A percentile compares a stretch with the other conserved stretches of the same genome.
Conservation (phyloP, 2,113 vertebrate genomes). For the Pluvialis apricaria region DNA sequence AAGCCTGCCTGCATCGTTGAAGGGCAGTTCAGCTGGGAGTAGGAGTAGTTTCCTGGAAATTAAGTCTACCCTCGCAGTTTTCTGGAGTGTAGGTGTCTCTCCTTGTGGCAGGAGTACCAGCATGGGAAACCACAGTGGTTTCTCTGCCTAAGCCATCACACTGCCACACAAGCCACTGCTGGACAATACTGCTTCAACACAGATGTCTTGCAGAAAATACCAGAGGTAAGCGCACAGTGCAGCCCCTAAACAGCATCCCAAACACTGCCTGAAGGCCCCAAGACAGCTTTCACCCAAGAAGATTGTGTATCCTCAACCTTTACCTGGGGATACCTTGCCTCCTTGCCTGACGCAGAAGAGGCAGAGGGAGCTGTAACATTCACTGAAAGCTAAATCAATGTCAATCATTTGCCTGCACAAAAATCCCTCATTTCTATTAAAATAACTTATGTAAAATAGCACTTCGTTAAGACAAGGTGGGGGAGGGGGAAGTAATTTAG, state of each 20-base stretch:
- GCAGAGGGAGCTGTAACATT: slow-evolving; percentile 44
- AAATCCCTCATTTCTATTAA: slow-evolving; percentile 58
- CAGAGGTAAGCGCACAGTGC: not conserved
- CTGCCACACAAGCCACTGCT: not conserved
- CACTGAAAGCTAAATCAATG: slow-evolving; percentile 50
- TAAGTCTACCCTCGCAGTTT: not conserved
- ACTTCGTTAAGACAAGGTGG: slow-evolving; percentile 58
- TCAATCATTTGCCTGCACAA: slow-evolving; percentile 44
- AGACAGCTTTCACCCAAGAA: not conserved
- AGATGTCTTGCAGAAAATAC: slow-evolving; percentile 5
- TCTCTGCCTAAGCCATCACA: not conserved
- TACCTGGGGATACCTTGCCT: not conserved
- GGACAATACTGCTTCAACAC: not conserved
- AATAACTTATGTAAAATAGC: slow-evolving; percentile 69
- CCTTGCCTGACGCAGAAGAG: not conserved
- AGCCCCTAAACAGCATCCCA: slow-evolving; percentile 1
- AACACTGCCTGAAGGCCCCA: not conserved
- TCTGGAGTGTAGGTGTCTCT: not conserved
- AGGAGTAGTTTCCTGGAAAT: not conserved
- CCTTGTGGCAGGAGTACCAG: not conserved
- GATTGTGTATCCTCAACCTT: not conserved
- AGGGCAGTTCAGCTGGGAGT: not conserved
- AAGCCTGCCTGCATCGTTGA: not conserved
- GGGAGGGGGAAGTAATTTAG: not conserved
- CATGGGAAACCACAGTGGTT: not conserved